Conservation (phyloP, 2,797 vertebrate species). For the Eutrigla gurnardus region DNA sequence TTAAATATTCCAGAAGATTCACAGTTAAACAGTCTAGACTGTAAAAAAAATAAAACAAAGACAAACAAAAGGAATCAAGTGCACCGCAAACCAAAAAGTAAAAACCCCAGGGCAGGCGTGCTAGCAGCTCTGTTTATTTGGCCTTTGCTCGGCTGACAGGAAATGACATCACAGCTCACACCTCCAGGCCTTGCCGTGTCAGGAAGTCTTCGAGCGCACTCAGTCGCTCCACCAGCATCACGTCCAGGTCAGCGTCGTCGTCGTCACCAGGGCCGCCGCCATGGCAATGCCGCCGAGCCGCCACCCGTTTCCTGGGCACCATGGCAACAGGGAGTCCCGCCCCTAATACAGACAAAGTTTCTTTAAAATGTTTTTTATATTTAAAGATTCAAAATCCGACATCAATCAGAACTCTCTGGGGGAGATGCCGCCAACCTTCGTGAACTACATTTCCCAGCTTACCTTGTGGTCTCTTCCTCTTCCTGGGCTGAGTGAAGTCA, state of each 20-base stretch:
- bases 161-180: constrained; percentile 65
- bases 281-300: constrained; percentile 85
- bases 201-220: constrained; percentile 92
- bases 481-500: constrained; percentile 93
- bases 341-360: constrained; percentile 26
- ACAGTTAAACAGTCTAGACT: constrained; percentile 24
- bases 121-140: constrained; percentile 50
- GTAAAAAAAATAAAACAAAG: constrained; percentile 27
- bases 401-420: not conserved
- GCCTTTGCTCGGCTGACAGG: constrained; percentile 41
- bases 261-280: constrained; percentile 64
- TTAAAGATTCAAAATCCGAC: no score
- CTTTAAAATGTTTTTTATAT: not conserved
- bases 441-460: constrained; percentile 11
- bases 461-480: constrained; percentile 78
- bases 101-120: constrained; percentile 1
- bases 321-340: constrained; percentile 53
- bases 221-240: constrained; percentile 92
- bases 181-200: constrained; percentile 83
- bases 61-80: not conserved
- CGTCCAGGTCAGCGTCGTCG: constrained; percentile 85
- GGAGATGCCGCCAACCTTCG: no score
- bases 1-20: constrained; percentile 35
- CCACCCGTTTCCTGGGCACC: constrained; percentile 75
- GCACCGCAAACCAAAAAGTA: constrained; percentile 1